These are phyloP conservation scores for Bovichtus diacanthus DNA, from an alignment of 2,797 vertebrate species.

Conservation along the genomic window DNA sequence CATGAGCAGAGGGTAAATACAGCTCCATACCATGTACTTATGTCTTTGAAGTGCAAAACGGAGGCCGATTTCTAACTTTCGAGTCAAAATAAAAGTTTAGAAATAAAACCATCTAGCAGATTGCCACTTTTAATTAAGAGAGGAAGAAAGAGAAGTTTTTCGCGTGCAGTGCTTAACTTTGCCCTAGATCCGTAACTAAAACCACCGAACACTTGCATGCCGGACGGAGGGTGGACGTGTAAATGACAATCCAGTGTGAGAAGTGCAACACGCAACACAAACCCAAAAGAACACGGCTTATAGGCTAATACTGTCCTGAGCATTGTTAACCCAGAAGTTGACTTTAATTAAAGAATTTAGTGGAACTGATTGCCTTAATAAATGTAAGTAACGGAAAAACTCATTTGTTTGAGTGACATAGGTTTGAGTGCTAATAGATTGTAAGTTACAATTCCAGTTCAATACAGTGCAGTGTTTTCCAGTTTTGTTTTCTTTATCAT, in stretches of 20 bases:
- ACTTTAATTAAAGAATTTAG: not conserved
- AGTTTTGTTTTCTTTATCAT: not conserved
- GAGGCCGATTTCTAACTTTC: slow-evolving; percentile 41
- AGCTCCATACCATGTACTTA: slow-evolving; percentile 42
- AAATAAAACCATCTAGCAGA: slow-evolving; percentile 4
- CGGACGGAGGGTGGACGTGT: slow-evolving; percentile 11
- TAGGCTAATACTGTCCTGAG: not conserved
- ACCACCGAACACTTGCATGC: not conserved
- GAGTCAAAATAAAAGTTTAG: slow-evolving; percentile 22
- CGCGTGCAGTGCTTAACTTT: not conserved
- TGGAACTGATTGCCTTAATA: not conserved
- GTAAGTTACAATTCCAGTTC: not conserved
- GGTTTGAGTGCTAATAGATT: not conserved
- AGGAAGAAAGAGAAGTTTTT: not conserved
- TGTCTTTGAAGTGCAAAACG: slow-evolving; percentile 13
- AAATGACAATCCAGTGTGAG: slow-evolving; percentile 15
- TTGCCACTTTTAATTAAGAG: slow-evolving; percentile 10
- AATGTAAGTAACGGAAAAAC: not conserved
- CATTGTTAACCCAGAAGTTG: not conserved
- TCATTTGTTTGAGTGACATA: not conserved
- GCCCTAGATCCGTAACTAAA: slow-evolving; percentile 34
- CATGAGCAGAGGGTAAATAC: slow-evolving; percentile 63
- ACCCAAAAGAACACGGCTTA: slow-evolving; percentile 21
- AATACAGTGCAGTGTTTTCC: no score
- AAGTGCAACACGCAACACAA: slow-evolving; percentile 18